Evolutionary conservation across 2,888 invertebrate species (phyloP), one percentile per base, ranked within the genome.

Genomic region (Stenoptilia bipunctidactyla): DNA sequence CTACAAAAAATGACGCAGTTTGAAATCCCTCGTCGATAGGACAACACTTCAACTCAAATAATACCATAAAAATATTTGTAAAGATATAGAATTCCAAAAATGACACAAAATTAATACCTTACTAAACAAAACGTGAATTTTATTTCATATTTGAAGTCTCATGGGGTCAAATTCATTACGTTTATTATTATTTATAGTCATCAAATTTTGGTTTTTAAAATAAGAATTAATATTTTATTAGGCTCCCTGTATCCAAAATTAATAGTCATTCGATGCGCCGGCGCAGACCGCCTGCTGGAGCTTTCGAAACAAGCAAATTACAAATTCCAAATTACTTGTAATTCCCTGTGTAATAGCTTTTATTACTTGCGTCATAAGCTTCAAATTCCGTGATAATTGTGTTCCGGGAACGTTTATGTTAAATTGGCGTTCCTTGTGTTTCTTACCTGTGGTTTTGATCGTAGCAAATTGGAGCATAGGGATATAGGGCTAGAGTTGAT

Each of bases 221-320:
- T 30, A 57, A 56, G 57, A 59, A 38, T 45, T 56, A 58, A 59
- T 58, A 58, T 58, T 60, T 60, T 61, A 63, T 60, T 61, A 57
- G 47, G 44, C 42, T 43, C 55, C 53, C 40, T 44, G 54, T 55
- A 30, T 56, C 53, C 55, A 47, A 58, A 65, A 67, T 69, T 67
- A 66, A 69, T 70, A 51, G 61, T 55, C 46, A 30, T 12, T 13
- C 15, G 35, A 13, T 10, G 35, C 41, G 13, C 37, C 41, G 42
- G 45, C 42, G 45, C 42, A 37, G 39, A 37, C 39, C 13, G 34
- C 52, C 49, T 53, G 53, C 30, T 58, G 60, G 53, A 55, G 55
- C 64, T 66, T 30, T 30, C 30, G 30, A 30, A 30, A n/a, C 12
- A 2, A 20, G 20, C 30, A 12, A 30, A 30, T 30, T 12, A 9